phyloP scores from a whole-genome alignment of 2,888 invertebrate genomes.

The Drosophila acutilabella region DNA sequence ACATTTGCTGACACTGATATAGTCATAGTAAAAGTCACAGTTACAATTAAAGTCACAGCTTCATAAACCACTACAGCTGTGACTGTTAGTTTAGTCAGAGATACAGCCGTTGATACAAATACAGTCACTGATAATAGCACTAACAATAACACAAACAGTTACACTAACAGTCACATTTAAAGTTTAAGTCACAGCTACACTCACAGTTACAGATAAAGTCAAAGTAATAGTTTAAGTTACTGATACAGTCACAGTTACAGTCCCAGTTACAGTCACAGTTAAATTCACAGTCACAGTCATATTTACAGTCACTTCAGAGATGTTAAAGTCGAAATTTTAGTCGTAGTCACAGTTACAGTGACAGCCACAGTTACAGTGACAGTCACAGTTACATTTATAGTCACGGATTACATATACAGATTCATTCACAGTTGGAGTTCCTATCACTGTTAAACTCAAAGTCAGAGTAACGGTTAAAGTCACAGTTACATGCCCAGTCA shows the following conservation, averaged over 20 bases:
- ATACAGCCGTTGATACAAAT: too few relatives aligned
- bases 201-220: too few relatives aligned
- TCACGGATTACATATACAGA: neutral
- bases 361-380: neutral
- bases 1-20: too few relatives aligned
- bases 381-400: neutral
- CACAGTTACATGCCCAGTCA: neutral
- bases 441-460: neutral
- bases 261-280: too few relatives aligned
- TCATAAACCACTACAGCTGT: neutral
- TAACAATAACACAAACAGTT: neutral
- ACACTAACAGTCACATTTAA: neutral
- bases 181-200: neutral
- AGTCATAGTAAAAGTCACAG: too few relatives aligned
- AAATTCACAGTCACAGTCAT: too few relatives aligned
- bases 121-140: neutral
- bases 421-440: neutral
- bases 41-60: neutral
- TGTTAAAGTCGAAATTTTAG: too few relatives aligned
- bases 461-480: neutral
- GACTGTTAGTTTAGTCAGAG: too few relatives aligned
- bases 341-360: neutral
- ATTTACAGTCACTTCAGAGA: neutral
- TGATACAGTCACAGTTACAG: too few relatives aligned
- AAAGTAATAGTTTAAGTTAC: too few relatives aligned